These are phyloP conservation scores for Chrysocyon brachyurus DNA, from an alignment of 2,797 vertebrate species.

Conservation along the genomic window DNA sequence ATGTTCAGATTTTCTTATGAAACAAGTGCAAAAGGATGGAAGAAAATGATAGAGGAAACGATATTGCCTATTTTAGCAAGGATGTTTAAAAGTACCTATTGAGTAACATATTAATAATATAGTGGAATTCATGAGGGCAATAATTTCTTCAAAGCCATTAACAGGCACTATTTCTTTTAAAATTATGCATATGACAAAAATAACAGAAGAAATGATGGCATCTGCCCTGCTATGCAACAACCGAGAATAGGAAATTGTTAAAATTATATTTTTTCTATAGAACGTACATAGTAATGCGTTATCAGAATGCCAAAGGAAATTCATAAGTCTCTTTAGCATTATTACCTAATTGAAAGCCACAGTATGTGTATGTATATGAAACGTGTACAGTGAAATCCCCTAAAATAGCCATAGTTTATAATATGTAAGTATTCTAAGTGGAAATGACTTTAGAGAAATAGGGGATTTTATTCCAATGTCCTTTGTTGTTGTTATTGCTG, in stretches of 20 bases:
- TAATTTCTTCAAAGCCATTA: conserved; percentile 39
- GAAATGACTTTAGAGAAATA: background rate
- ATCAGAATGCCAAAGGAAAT: background rate
- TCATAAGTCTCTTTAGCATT: background rate
- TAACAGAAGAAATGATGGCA: background rate
- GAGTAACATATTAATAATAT: conserved; percentile 28
- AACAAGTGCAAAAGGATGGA: background rate
- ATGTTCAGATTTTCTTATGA: background rate
- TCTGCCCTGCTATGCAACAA: background rate
- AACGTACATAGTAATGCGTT: background rate
- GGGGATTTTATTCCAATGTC: background rate
- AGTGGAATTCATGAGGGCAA: background rate
- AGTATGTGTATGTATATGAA: background rate
- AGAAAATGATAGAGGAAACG: background rate
- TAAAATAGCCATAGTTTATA: background rate
- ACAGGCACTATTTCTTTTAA: background rate
- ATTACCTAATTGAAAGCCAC: background rate
- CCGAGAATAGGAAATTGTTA: background rate
- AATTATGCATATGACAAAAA: conserved; percentile 35
- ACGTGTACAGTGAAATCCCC: background rate
- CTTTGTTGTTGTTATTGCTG: background rate
- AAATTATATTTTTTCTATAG: background rate
- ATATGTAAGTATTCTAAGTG: background rate
- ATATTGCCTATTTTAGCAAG: conserved; percentile 4
- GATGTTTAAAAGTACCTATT: background rate